Evolutionary conservation across 2,797 vertebrate genomes (phyloP).

Genomic region (Protonibea diacanthus): DNA sequence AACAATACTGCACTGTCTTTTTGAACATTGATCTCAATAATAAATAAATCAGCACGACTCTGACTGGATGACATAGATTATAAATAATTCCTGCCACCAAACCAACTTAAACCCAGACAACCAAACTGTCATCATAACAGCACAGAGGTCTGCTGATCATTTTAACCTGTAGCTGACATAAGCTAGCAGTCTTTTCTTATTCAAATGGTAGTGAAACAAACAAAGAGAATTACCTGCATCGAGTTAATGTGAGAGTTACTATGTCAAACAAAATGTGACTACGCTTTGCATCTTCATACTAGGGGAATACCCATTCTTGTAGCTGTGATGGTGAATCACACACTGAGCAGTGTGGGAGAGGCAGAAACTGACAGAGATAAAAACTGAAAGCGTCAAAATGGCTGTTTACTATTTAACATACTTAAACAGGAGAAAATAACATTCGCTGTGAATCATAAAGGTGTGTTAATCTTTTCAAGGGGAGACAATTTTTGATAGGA

Average conservation of each 20-base stretch:
- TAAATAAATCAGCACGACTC: conserved; percentile 6
- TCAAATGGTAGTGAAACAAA: conserved; percentile 17
- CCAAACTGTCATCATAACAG: background rate
- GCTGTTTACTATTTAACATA: conserved; percentile 38
- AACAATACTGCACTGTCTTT: background rate
- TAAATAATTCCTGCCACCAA: conserved; percentile 2
- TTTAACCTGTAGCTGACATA: background rate
- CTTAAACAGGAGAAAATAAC: conserved; percentile 5
- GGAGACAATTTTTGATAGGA: background rate
- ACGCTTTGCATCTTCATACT: conserved; percentile 19
- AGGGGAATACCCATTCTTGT: conserved; percentile 62
- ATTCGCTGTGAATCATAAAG: background rate
- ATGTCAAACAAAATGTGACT: conserved; percentile 37
- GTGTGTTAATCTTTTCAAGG: conserved; percentile 7
- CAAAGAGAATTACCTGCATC: background rate
- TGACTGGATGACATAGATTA: background rate
- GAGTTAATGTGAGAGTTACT: conserved; percentile 17
- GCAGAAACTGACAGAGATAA: conserved; percentile 57
- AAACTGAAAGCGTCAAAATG: conserved; percentile 56
- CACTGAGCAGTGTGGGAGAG: conserved; percentile 63
- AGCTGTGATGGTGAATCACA: conserved; percentile 65
- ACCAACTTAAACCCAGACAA: background rate
- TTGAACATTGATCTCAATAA: background rate
- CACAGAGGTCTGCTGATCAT: background rate
- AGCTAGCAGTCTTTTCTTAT: background rate